These are phyloP conservation scores for Megaleporinus macrocephalus DNA, from an alignment of 2,113 vertebrate genomes.

Conservation along the genomic window DNA sequence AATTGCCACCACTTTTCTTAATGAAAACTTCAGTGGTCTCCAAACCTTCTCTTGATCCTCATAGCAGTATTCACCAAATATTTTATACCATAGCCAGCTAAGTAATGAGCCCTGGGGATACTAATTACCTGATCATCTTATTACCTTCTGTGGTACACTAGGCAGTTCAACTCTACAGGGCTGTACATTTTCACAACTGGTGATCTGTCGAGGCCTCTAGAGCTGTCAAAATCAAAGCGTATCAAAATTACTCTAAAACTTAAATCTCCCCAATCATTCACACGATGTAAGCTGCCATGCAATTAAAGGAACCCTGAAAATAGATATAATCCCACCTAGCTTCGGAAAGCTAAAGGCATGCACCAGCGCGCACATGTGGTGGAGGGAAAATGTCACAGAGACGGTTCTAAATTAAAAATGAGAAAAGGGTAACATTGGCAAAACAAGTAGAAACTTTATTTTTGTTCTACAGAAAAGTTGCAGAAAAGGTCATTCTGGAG, in stretches of 20 bases:
- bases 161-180: no score
- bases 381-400: conserved; percentile 24
- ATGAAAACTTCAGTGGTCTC: no score
- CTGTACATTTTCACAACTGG: background rate
- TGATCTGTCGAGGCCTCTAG: background rate
- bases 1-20: no score
- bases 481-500: background rate
- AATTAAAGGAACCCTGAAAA: conserved; percentile 18
- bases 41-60: no score
- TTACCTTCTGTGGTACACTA: no score
- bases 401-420: conserved; percentile 18
- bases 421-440: conserved; percentile 7
- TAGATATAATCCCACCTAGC: background rate
- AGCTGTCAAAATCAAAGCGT: background rate
- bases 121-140: no score
- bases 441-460: background rate
- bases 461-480: background rate
- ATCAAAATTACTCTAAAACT: background rate
- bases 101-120: no score
- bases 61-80: no score
- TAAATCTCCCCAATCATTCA: conserved; percentile 9
- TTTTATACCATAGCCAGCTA: no score
- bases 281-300: background rate
- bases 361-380: background rate
- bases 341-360: background rate